These are phyloP conservation scores for Drosophila prostipennis DNA, from an alignment of 2,888 invertebrate genomes.

Conservation along the genomic window DNA sequence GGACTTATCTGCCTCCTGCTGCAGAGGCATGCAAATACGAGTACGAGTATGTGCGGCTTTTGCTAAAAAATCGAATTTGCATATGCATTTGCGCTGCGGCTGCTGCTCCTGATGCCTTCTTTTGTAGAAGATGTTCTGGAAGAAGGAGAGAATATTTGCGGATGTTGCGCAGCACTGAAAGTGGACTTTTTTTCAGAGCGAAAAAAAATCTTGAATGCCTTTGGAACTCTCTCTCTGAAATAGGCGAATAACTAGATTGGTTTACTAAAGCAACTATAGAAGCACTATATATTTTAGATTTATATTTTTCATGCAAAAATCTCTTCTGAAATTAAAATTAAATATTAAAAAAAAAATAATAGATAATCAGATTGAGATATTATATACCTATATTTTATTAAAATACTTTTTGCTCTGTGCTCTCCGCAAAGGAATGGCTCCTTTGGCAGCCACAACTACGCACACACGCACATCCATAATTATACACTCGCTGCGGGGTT, in stretches of 20 bases:
- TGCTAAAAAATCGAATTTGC: constrained; percentile 67
- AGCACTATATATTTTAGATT: no score
- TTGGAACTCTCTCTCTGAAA: constrained; percentile 15
- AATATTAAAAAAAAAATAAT: no score
- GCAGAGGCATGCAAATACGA: constrained; percentile 55
- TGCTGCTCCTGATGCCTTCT: constrained; percentile 45
- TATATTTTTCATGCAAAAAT: no score
- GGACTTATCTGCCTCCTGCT: constrained; percentile 2
- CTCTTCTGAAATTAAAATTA: no score
- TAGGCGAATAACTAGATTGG: constrained; percentile 6
- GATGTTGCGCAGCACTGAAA: constrained; percentile 27
- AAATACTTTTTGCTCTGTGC: background rate
- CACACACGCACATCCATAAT: constrained; percentile 29
- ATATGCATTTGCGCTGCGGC: constrained; percentile 61
- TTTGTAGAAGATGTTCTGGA: constrained; percentile 29
- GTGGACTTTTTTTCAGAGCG: constrained; percentile 11
- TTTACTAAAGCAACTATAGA: no score
- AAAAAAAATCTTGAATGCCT: background rate
- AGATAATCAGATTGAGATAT: no score
- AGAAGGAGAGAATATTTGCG: constrained; percentile 12
- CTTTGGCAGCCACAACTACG: constrained; percentile 17
- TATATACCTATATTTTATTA: no score
- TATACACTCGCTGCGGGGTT: constrained; percentile 33
- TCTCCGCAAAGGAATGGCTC: background rate
- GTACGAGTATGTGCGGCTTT: constrained; percentile 49